Percentiles rank a stretch among this genome's conserved stretches.
Evolutionary conservation across 2,888 invertebrate species (phyloP).

Genomic region (Drosophila kuntzei): DNA sequence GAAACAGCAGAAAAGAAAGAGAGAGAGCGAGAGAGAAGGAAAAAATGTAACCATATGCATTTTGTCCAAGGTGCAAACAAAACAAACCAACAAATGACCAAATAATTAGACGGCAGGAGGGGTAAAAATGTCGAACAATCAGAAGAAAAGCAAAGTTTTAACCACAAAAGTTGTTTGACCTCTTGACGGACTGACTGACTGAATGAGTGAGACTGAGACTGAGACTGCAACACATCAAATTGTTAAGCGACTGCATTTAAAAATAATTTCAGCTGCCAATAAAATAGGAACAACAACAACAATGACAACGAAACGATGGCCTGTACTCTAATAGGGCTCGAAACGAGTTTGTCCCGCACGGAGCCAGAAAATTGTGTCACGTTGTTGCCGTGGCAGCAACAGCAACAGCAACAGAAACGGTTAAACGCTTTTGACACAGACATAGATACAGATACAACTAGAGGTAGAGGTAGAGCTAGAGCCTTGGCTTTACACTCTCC

Average conservation of each 20-base stretch:
- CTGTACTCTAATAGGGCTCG: conserved; percentile 61
- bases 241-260: conserved; percentile 79
- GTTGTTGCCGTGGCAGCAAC: conserved; percentile 48
- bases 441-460: conserved; percentile 19
- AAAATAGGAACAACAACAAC: conserved; percentile 58
- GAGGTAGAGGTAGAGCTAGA: background rate
- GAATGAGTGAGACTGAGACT: conserved; percentile 24
- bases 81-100: conserved; percentile 62
- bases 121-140: conserved; percentile 36
- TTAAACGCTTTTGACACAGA: conserved; percentile 42
- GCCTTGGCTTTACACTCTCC: conserved; percentile 2
- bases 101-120: conserved; percentile 54
- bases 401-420: conserved; percentile 21
- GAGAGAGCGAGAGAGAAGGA: background rate
- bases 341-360: conserved; percentile 72
- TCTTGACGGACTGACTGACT: conserved; percentile 65
- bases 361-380: conserved; percentile 78
- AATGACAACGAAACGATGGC: conserved; percentile 39
- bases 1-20: background rate
- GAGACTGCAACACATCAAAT: conserved; percentile 64
- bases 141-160: conserved; percentile 46
- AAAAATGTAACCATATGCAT: conserved; percentile 48
- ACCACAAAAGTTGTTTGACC: conserved; percentile 75
- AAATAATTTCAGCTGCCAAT: conserved; percentile 79
- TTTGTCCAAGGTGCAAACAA: conserved; percentile 55